Conservation (phyloP, 2,113 vertebrate genomes). For the Alligator mississippiensis region DNA sequence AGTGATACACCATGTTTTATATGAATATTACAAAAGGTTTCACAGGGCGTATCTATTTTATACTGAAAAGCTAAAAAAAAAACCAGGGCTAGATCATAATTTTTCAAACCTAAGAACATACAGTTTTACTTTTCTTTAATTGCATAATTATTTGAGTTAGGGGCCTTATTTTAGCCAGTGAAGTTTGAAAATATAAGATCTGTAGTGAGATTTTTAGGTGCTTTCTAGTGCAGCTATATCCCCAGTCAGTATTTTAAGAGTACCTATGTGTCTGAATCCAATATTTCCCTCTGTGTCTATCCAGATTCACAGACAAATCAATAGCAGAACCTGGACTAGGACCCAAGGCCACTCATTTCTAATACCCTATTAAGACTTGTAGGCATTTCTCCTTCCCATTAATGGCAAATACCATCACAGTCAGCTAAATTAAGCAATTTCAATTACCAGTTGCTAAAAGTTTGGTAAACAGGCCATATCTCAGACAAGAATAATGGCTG, state of each 20-base stretch:
- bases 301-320: neutral
- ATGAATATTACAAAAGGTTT: neutral
- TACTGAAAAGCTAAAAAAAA: too few relatives aligned
- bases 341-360: neutral
- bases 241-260: neutral
- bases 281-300: neutral
- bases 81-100: neutral
- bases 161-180: neutral
- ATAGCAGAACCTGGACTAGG: neutral
- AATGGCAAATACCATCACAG: neutral
- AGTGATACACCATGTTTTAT: neutral
- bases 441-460: neutral
- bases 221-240: neutral
- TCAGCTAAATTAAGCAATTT: constrained; percentile 7
- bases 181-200: neutral
- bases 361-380: neutral
- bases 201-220: neutral
- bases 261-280: neutral
- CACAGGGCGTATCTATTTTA: neutral
- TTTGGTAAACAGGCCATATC: neutral
- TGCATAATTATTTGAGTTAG: neutral
- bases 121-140: neutral
- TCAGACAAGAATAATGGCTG: neutral
- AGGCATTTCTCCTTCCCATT: neutral
- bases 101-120: neutral